Evolutionary conservation across 2,888 invertebrate genomes (phyloP).

Genomic region (Taphrorychus bicolor): DNA sequence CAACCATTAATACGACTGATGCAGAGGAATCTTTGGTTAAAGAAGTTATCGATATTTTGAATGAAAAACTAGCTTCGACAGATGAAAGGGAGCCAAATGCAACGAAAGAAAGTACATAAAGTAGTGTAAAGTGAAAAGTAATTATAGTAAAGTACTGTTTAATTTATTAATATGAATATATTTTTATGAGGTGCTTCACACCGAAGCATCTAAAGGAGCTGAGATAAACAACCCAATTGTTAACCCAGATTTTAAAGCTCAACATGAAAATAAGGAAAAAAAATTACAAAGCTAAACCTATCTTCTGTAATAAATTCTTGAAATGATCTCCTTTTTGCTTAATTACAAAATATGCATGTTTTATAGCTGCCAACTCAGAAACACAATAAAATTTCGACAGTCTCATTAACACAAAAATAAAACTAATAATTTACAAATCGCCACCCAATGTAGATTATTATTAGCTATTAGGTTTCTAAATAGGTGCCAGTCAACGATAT

Average conservation of each 20-base stretch:
- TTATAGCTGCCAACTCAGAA: not conserved
- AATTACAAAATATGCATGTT: too few species aligned
- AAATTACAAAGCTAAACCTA: too few species aligned
- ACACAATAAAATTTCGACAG: not conserved
- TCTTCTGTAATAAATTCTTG: too few species aligned
- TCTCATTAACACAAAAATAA: not conserved
- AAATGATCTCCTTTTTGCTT: too few species aligned
- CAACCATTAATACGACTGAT: too few species aligned
- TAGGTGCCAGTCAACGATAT: constrained; percentile 28
- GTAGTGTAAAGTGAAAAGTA: too few species aligned
- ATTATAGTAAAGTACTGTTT: too few species aligned
- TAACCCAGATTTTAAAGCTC: constrained; percentile 40
- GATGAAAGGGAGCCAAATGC: not conserved
- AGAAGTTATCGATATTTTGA: not conserved
- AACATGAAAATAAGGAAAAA: constrained; percentile 42
- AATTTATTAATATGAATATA: too few species aligned
- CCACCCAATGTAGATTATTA: constrained; percentile 15
- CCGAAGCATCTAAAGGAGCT: too few species aligned
- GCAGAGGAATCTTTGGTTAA: not conserved
- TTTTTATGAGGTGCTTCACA: too few species aligned
- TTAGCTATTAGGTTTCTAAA: constrained; percentile 29
- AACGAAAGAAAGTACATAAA: not conserved
- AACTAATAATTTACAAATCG: not conserved
- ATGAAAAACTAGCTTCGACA: not conserved
- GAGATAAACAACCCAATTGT: constrained; percentile 32